phyloP scores from a whole-genome alignment of 2,888 invertebrate genomes.

The Eurytoma adleriae region DNA sequence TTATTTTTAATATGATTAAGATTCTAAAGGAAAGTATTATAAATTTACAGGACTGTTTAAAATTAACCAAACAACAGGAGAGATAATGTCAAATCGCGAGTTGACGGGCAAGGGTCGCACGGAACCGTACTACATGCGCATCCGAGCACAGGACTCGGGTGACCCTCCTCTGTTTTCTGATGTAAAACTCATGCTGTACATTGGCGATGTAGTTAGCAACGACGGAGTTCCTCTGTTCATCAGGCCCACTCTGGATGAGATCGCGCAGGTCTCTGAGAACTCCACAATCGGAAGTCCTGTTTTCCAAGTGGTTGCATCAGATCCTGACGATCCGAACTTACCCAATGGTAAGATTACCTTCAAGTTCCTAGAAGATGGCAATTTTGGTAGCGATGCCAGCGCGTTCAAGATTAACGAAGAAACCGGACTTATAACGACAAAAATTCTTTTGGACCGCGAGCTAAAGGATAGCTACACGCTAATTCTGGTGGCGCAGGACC shows the following conservation, averaged over 20 bases:
- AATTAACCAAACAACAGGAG: conserved; percentile 82
- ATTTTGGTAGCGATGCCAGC: conserved; percentile 73
- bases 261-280: conserved; percentile 85
- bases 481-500: conserved; percentile 86
- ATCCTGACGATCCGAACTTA: conserved; percentile 87
- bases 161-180: conserved; percentile 80
- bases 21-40: background rate
- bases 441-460: conserved; percentile 85
- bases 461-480: conserved; percentile 85
- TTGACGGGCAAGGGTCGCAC: conserved; percentile 87
- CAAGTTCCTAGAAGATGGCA: conserved; percentile 83
- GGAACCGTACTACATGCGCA: conserved; percentile 83
- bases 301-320: conserved; percentile 86
- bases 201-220: conserved; percentile 88
- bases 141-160: conserved; percentile 85
- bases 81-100: conserved; percentile 81
- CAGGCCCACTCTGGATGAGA: conserved; percentile 83
- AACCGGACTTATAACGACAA: conserved; percentile 85
- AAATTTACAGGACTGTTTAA: conserved; percentile 80
- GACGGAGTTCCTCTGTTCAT: conserved; percentile 88
- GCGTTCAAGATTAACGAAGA: conserved; percentile 74
- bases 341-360: conserved; percentile 86
- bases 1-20: background rate
- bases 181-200: conserved; percentile 81
- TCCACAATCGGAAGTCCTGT: conserved; percentile 85